These are phyloP conservation scores for Eueides isabella DNA, from an alignment of 1,140 invertebrate genomes.

Conservation along the genomic window DNA sequence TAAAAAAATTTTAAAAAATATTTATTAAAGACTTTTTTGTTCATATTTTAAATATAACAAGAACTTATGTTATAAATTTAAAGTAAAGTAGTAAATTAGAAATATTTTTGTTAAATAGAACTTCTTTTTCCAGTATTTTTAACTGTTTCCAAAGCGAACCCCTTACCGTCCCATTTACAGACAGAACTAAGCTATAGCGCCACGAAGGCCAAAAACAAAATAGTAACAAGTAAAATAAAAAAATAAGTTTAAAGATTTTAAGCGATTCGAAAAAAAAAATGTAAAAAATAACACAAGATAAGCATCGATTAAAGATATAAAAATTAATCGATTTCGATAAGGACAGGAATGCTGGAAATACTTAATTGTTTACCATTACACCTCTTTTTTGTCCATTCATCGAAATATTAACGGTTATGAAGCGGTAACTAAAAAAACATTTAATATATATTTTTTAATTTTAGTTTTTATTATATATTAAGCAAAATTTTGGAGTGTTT, in stretches of 20 bases:
- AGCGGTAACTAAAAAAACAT: neutral
- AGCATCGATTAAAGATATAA: neutral
- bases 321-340: slow-evolving; percentile 2
- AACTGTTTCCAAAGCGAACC: too few relatives aligned
- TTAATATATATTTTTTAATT: too few relatives aligned
- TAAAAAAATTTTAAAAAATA: neutral
- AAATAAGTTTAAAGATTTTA: neutral
- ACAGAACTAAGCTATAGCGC: too few relatives aligned
- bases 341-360: slow-evolving; percentile 1
- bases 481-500: neutral
- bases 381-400: neutral
- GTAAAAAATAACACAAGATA: neutral
- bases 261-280: neutral
- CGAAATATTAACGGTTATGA: neutral
- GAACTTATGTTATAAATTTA: too few relatives aligned
- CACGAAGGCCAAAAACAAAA: neutral
- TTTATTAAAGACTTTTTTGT: neutral
- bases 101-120: too few relatives aligned
- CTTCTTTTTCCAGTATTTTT: too few relatives aligned
- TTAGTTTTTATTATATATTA: too few relatives aligned
- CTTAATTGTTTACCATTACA: neutral
- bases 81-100: too few relatives aligned
- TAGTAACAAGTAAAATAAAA: neutral
- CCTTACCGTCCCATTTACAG: too few relatives aligned
- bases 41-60: neutral